Percentiles rank a stretch among this genome's conserved stretches.
phyloP scores from a whole-genome alignment of 1,140 invertebrate genomes.

The Neocloeon triangulifer region DNA sequence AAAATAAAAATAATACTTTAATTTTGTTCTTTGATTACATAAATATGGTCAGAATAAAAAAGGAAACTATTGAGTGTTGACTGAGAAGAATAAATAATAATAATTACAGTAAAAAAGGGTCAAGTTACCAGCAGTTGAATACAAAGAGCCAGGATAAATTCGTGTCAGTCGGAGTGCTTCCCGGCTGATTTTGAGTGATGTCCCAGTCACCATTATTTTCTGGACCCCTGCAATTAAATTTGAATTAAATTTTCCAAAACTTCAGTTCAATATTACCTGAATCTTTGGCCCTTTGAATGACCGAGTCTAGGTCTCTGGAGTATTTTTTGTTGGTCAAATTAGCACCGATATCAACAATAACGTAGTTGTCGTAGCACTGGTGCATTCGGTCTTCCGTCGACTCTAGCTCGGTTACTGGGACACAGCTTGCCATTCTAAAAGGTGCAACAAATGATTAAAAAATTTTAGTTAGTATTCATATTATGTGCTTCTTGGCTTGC shows the following conservation, averaged over 20 bases:
- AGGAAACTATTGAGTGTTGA: slow-evolving; percentile 1
- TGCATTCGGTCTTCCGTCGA: slow-evolving; percentile 20
- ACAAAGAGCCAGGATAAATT: slow-evolving; percentile 71
- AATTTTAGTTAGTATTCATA: background rate
- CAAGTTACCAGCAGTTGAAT: slow-evolving; percentile 68
- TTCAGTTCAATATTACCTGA: slow-evolving; percentile 34
- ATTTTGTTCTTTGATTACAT: background rate
- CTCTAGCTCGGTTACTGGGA: background rate
- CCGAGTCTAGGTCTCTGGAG: slow-evolving; percentile 73
- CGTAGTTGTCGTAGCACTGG: slow-evolving; percentile 60
- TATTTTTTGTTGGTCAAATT: slow-evolving; percentile 93
- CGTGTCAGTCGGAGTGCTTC: slow-evolving; percentile 69
- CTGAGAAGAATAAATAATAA: slow-evolving; percentile 3
- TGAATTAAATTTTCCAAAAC: background rate
- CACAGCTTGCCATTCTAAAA: background rate
- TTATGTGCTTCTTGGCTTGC: too few relatives aligned
- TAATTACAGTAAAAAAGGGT: slow-evolving; percentile 7
- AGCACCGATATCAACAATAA: slow-evolving; percentile 79
- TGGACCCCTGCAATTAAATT: slow-evolving; percentile 44
- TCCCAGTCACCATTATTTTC: slow-evolving; percentile 85
- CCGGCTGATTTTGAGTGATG: slow-evolving; percentile 68
- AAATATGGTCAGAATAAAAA: background rate
- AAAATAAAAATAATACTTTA: background rate
- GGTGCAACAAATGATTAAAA: background rate
- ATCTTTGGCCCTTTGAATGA: slow-evolving; percentile 78